phyloP scores from a whole-genome alignment of 2,888 invertebrate genomes.

The Chrysodeixis includens region DNA sequence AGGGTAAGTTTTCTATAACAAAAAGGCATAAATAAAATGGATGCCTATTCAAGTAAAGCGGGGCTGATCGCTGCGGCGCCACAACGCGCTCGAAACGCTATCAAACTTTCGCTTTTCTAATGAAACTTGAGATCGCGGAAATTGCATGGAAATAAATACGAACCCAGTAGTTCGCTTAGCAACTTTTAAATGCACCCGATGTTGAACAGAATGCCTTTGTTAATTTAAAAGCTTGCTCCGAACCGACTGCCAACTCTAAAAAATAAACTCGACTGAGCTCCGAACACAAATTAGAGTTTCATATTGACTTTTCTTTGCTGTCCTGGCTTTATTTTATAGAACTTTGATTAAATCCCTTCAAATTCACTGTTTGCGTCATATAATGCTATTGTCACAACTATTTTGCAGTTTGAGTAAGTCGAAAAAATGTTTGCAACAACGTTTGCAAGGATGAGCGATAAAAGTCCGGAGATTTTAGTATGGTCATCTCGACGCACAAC shows the following conservation, averaged over 20 bases:
- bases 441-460: conserved; percentile 38
- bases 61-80: conserved; percentile 58
- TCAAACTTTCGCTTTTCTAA: conserved; percentile 79
- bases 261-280: conserved; percentile 63
- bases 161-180: conserved; percentile 73
- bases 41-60: conserved; percentile 60
- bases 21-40: conserved; percentile 64
- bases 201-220: conserved; percentile 78
- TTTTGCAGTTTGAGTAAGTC: conserved; percentile 11
- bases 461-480: conserved; percentile 58
- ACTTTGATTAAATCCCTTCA: conserved; percentile 54
- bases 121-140: conserved; percentile 78
- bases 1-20: conserved; percentile 60
- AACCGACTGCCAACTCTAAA: conserved; percentile 64
- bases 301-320: conserved; percentile 57
- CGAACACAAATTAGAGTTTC: conserved; percentile 63
- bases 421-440: conserved; percentile 26
- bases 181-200: conserved; percentile 80
- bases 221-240: conserved; percentile 77
- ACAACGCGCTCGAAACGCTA: conserved; percentile 64
- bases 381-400: conserved; percentile 21
- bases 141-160: conserved; percentile 83
- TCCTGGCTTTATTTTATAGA: conserved; percentile 51
- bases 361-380: conserved; percentile 30
- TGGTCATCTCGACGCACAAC: conserved; percentile 57